phyloP scores from a whole-genome alignment of 2,888 invertebrate genomes.

The Drosophila vallismaia region DNA sequence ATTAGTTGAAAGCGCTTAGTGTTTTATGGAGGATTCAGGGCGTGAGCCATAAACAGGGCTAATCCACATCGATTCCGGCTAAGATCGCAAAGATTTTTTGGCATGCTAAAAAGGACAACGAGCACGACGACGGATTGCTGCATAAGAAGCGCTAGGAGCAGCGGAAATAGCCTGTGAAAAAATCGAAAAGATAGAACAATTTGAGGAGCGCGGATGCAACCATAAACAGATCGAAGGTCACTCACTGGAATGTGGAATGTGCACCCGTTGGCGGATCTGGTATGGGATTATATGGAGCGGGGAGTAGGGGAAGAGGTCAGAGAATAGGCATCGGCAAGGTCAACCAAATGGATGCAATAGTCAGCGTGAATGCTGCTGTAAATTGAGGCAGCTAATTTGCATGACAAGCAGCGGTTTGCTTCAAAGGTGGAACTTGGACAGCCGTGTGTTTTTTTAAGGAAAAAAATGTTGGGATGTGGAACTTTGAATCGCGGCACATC shows the following conservation, averaged over 20 bases:
- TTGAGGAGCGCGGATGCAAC: constrained; percentile 12
- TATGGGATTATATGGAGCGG: no score
- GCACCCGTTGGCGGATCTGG: constrained; percentile 22
- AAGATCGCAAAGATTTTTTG: constrained; percentile 62
- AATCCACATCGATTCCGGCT: constrained; percentile 67
- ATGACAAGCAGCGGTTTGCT: constrained; percentile 50
- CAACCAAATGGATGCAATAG: neutral
- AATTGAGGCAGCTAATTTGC: constrained; percentile 72
- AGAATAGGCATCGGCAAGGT: constrained; percentile 1
- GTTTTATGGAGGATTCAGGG: constrained; percentile 60
- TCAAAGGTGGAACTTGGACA: constrained; percentile 50
- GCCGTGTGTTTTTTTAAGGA: constrained; percentile 22
- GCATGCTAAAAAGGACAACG: constrained; percentile 49
- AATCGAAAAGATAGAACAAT: constrained; percentile 41
- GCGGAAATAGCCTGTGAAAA: constrained; percentile 62
- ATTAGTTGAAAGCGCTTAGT: constrained; percentile 73
- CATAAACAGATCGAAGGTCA: constrained; percentile 72
- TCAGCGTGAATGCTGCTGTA: constrained; percentile 45
- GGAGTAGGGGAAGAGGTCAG: neutral
- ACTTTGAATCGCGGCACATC: constrained; percentile 46
- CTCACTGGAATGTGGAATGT: constrained; percentile 7
- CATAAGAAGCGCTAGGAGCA: constrained; percentile 17
- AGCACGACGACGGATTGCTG: neutral
- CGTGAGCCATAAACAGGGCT: constrained; percentile 47
- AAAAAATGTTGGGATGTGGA: constrained; percentile 45